Percentiles rank a stretch among this genome's conserved stretches.
Evolutionary conservation across 2,113 vertebrate species (phyloP).

Genomic region (Cichladusa arquata): DNA sequence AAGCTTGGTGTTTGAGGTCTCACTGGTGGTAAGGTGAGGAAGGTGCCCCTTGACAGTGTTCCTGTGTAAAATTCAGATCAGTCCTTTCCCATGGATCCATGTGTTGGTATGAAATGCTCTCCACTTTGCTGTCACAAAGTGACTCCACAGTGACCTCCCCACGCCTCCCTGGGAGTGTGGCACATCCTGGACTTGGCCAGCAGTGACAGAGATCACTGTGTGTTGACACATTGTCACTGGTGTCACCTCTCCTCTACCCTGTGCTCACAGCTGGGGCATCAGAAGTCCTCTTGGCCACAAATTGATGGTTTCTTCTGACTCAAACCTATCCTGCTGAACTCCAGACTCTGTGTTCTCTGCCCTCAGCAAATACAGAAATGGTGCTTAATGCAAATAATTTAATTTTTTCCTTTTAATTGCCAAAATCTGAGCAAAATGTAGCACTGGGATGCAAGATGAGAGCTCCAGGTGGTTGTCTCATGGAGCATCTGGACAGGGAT

Average conservation of each 20-base stretch:
- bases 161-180: accelerated
- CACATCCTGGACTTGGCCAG: background rate
- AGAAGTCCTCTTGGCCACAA: background rate
- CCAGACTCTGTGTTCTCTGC: background rate
- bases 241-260: background rate
- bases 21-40: background rate
- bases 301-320: background rate
- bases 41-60: background rate
- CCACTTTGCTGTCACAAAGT: background rate
- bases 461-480: background rate
- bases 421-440: background rate
- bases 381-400: background rate
- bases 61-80: background rate
- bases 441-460: background rate
- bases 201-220: accelerated
- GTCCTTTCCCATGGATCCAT: background rate
- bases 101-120: background rate
- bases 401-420: background rate
- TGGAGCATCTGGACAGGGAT: background rate
- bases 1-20: background rate
- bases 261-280: background rate
- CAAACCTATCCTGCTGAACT: background rate
- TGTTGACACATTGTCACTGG: background rate
- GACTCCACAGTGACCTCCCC: background rate
- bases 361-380: background rate